Conservation (phyloP, 2,888 invertebrate species). For the Neoitamus cyanurus region DNA sequence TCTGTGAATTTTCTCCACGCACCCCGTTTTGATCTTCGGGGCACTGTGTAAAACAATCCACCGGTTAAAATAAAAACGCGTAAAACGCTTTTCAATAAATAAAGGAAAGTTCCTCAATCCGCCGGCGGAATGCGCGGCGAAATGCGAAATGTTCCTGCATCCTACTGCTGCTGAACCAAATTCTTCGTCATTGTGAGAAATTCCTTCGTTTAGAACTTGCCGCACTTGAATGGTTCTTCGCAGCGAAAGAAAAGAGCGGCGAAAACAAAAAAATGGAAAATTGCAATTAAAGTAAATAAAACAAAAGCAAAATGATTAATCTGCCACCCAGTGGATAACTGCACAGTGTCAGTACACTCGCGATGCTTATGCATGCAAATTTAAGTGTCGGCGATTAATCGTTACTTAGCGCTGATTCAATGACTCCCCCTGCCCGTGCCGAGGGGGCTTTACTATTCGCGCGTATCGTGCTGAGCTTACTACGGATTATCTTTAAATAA, state of each 20-base stretch:
- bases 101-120: constrained; percentile 15
- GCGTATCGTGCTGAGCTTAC: not conserved
- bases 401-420: constrained; percentile 35
- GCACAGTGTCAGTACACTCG: constrained; percentile 10
- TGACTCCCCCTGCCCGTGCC: not conserved
- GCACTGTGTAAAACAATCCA: constrained; percentile 26
- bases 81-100: not conserved
- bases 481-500: constrained; percentile 6
- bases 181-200: constrained; percentile 26
- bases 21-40: not conserved
- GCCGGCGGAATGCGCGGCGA: not conserved
- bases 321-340: constrained; percentile 20
- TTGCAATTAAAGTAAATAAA: constrained; percentile 27
- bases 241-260: not conserved
- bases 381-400: constrained; percentile 14
- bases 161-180: not conserved
- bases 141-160: constrained; percentile 8
- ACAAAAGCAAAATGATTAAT: constrained; percentile 3
- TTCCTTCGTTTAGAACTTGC: constrained; percentile 28
- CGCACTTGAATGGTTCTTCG: constrained; percentile 14
- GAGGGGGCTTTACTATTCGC: not conserved
- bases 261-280: constrained; percentile 20
- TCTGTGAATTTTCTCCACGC: constrained; percentile 5
- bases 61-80: not conserved
- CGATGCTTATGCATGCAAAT: constrained; percentile 38